Base-by-base conservation (phyloP, 2,113 vertebrate genomes). In the Dicentrarchus labrax region DNA sequence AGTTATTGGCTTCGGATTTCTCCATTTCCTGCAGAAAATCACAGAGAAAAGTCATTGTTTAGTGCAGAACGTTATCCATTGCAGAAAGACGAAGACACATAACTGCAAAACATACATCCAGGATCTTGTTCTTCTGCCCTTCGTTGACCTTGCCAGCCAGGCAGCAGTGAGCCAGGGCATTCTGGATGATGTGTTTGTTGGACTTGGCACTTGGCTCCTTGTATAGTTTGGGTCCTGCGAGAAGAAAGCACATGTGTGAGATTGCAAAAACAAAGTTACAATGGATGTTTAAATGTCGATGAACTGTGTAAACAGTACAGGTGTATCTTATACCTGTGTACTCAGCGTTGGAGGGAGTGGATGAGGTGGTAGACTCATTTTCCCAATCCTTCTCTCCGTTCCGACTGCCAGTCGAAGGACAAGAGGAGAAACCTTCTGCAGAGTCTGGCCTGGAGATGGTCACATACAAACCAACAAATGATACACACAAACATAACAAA, bases 131-230 rank as follows among this genome's bases (percentile, higher is more conserved):
- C 95, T 99, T 99, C 94, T 99, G 98, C 69, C 97, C 97, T 95
- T 99, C 98, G 73, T 99, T 99, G 86, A 99, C 98, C 92, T 96
- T 98, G 75, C 98, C 98, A 82, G 98, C 98, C 92, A 99, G 94
- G 91, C 98, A 99, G 94, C 98, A 99, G 91, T 99, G 97, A 84
- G 98, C 96, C 90, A 99, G 88, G 0, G 98, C 98, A 24, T 99
- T 99, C 90, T 99, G 98, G 92, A 99, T 99, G 82, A 99, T 99
- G 80, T 99, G 97, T 76, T 99, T 99, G 93, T 99, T 99, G 79
- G 98, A 99, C 93, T 98, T 99, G 82, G 98, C 98, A 94, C 98
- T 99, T 15, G 98, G 98, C 92, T 99, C 98, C 91, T 98, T 99
- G 92, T 98, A 99, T 64, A 99, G 96, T 94, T 99, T 99, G 89